These are phyloP conservation scores for Galeopterus variegatus DNA, from an alignment of 2,113 vertebrate genomes.

Conservation along the genomic window DNA sequence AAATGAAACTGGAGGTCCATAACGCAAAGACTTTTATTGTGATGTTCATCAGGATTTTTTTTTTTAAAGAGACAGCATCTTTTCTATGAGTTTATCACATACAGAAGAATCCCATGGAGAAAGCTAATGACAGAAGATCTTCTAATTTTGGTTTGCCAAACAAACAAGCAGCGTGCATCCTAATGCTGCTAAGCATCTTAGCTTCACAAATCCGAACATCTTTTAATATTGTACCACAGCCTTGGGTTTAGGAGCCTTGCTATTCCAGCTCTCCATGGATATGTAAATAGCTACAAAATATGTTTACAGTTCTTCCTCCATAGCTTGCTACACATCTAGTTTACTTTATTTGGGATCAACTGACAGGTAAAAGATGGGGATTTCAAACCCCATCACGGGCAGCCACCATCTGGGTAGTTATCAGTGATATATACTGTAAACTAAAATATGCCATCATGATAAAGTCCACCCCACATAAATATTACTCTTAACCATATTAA, in stretches of 20 bases:
- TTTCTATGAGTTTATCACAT: conserved; percentile 94
- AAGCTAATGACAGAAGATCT: neutral
- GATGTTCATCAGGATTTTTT: conserved; percentile 93
- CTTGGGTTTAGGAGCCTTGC: conserved; percentile 91
- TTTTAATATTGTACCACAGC: conserved; percentile 95
- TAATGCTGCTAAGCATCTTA: conserved; percentile 92
- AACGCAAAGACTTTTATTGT: conserved; percentile 89
- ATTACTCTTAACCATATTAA: conserved; percentile 96
- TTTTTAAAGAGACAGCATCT: conserved; percentile 92
- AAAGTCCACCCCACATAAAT: conserved; percentile 94
- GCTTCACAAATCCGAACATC: conserved; percentile 95
- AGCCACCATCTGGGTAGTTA: conserved; percentile 95
- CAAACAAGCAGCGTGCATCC: conserved; percentile 95
- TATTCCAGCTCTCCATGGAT: conserved; percentile 93
- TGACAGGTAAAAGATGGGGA: conserved; percentile 94
- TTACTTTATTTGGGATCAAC: conserved; percentile 94
- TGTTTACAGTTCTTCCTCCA: conserved; percentile 57
- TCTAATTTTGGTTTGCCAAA: too few species aligned
- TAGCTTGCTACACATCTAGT: conserved; percentile 94
- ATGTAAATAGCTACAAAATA: too few species aligned
- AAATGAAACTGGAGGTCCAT: neutral
- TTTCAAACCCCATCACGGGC: conserved; percentile 94
- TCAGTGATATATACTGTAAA: conserved; percentile 78
- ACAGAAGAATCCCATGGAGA: conserved; percentile 95
- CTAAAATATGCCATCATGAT: conserved; percentile 96